These are phyloP conservation scores for Pseudococcus viburni DNA, from an alignment of 2,888 invertebrate genomes.

Conservation along the genomic window DNA sequence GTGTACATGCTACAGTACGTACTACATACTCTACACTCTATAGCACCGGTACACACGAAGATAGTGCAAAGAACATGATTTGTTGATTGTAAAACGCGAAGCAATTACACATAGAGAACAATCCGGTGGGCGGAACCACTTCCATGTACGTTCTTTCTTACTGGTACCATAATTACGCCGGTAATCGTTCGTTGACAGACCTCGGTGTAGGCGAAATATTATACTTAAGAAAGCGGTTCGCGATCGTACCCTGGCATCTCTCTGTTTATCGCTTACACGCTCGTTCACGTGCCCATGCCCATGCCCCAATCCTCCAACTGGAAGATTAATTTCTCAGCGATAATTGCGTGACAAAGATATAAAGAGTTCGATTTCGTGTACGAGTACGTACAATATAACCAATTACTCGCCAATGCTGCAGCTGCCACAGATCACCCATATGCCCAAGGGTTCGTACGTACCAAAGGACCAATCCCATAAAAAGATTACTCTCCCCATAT, in stretches of 20 bases:
- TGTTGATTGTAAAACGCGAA: conserved; percentile 60
- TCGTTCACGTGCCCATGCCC: conserved; percentile 19
- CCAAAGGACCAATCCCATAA: background rate
- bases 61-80: conserved; percentile 53
- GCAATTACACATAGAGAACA: conserved; percentile 60
- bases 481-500: background rate
- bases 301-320: background rate
- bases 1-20: background rate
- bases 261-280: background rate
- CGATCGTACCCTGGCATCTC: background rate
- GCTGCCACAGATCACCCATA: background rate
- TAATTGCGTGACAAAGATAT: conserved; percentile 41
- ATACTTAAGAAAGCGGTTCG: conserved; percentile 34
- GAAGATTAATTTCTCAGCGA: conserved; percentile 5
- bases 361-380: background rate
- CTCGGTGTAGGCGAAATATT: conserved; percentile 59
- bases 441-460: background rate
- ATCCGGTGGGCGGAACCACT: conserved; percentile 63
- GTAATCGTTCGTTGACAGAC: conserved; percentile 55
- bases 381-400: conserved; percentile 37
- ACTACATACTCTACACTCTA: background rate
- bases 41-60: background rate
- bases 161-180: conserved; percentile 42
- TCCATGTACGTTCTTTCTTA: conserved; percentile 58
- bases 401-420: background rate